Conservation (phyloP, 2,888 invertebrate genomes). For the Lissocephala sabroskyi region DNA sequence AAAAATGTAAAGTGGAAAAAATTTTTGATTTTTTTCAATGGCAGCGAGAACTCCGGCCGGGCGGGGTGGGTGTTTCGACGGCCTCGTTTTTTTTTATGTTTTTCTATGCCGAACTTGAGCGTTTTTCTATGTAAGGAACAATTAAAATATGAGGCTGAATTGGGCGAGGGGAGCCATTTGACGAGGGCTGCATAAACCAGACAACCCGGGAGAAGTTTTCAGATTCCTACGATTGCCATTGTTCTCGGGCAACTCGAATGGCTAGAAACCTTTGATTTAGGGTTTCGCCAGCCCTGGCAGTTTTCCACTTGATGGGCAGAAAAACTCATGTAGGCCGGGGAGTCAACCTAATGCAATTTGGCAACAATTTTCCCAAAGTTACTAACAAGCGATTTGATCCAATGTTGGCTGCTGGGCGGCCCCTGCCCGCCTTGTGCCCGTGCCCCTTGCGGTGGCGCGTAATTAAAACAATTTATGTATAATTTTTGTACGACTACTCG, state of each 20-base stretch:
- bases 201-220: no score
- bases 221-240: no score
- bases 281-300: conserved; percentile 22
- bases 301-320: conserved; percentile 20
- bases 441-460: conserved; percentile 51
- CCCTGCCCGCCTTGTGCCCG: not conserved
- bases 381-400: conserved; percentile 1
- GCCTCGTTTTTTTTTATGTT: no score
- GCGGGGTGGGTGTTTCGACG: no score
- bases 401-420: conserved; percentile 12
- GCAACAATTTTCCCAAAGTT: conserved; percentile 57
- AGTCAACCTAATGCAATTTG: conserved; percentile 55
- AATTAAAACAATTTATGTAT: conserved; percentile 60
- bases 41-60: no score
- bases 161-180: no score
- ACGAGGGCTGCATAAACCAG: no score
- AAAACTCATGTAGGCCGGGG: conserved; percentile 24
- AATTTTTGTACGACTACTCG: conserved; percentile 56
- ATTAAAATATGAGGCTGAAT: conserved; percentile 33
- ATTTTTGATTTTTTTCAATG: conserved; percentile 33
- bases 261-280: no score
- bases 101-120: conserved; percentile 46
- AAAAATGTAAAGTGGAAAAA: conserved; percentile 57
- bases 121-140: conserved; percentile 47
- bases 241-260: no score